phyloP scores from a whole-genome alignment of 64 coral and sea anemone species.

The Actinia tenebrosa region DNA sequence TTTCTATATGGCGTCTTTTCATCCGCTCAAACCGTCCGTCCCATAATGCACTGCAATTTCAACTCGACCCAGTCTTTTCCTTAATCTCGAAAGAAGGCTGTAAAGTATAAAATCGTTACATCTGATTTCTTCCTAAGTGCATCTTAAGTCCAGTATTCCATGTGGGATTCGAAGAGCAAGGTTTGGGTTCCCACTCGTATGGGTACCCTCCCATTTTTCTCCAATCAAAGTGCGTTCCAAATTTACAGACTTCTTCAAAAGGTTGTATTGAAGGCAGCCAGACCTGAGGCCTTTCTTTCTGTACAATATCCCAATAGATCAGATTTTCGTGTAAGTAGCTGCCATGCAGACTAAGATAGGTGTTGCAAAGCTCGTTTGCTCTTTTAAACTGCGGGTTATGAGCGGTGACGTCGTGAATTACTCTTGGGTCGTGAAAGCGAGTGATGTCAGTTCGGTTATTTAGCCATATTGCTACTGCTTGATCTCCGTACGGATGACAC shows the following conservation, averaged over 20 bases:
- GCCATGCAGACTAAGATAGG: conserved; percentile 76
- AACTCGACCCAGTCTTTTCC: too few species aligned
- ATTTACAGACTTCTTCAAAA: conserved; percentile 59
- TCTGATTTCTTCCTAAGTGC: conserved; percentile 71
- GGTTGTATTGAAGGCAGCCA: conserved; percentile 85
- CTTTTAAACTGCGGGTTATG: conserved; percentile 58
- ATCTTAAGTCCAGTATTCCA: conserved; percentile 63
- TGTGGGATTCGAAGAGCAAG: conserved; percentile 43
- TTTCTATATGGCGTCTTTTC: too few species aligned
- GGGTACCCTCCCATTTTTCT: conserved; percentile 66
- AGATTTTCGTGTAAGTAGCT: conserved; percentile 75
- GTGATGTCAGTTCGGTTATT: conserved; percentile 69
- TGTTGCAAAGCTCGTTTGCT: conserved; percentile 51
- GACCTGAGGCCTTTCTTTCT: conserved; percentile 33
- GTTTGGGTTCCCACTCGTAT: conserved; percentile 70
- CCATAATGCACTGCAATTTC: too few species aligned
- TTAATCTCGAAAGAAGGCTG: too few species aligned
- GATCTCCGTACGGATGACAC: conserved; percentile 93
- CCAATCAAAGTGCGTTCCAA: conserved; percentile 81
- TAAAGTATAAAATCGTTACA: conserved; percentile 19
- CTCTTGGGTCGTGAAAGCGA: conserved; percentile 80
- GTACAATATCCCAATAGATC: conserved; percentile 70
- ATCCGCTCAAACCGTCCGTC: too few species aligned
- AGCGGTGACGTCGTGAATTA: conserved; percentile 67
- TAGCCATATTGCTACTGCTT: conserved; percentile 86